Percentiles rank a stretch among this genome's conserved stretches.
These are phyloP conservation scores for Ondatra zibethicus DNA, from an alignment of 2,113 vertebrate genomes.

Conservation along the genomic window DNA sequence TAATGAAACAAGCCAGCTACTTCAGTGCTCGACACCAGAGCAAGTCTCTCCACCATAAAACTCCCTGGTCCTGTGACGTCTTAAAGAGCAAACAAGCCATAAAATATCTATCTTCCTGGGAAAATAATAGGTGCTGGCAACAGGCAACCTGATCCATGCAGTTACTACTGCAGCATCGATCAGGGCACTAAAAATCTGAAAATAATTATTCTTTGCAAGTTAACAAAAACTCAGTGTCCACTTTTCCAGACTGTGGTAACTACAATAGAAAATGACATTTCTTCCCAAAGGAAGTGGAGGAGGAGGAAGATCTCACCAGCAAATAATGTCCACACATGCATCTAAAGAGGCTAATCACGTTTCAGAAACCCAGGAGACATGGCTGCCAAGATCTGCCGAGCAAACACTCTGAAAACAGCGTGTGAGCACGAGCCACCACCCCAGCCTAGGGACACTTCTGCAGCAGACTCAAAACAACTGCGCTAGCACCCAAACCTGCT, in stretches of 20 bases:
- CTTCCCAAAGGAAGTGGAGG: neutral
- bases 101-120: neutral
- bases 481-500: slow-evolving; percentile 37
- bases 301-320: accelerated
- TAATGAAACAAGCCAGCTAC: neutral
- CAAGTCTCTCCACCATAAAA: neutral
- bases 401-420: accelerated
- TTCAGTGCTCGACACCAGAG: neutral
- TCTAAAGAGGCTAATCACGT: slow-evolving; percentile 1
- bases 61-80: neutral
- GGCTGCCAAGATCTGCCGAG: neutral
- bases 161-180: neutral
- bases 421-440: neutral
- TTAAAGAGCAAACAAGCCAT: neutral
- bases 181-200: neutral
- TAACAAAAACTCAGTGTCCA: neutral
- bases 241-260: neutral
- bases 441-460: neutral
- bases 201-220: neutral
- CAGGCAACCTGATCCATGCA: neutral
- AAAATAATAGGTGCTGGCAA: neutral
- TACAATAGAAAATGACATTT: neutral
- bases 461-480: slow-evolving; percentile 22
- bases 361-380: neutral
- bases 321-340: neutral